Conservation (phyloP, 2,113 vertebrate genomes). For the Ophthalmotilapia sp. region DNA sequence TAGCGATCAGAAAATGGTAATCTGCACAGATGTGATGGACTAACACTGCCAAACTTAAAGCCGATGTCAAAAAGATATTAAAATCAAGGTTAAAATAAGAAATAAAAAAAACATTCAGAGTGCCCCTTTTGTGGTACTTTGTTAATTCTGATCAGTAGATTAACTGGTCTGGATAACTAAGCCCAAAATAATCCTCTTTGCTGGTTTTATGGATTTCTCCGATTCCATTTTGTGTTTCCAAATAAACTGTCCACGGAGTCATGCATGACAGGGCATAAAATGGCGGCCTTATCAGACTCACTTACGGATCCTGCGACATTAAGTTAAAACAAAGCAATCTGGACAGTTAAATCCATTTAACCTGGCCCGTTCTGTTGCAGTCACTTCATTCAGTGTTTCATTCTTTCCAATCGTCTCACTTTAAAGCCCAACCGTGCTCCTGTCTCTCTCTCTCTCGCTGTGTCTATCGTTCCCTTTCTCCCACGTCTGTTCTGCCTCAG, state of each 20-base stretch:
- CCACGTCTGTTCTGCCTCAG: constrained; percentile 32
- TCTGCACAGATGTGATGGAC: neutral
- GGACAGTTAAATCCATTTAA: constrained; percentile 67
- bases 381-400: constrained; percentile 54
- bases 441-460: constrained; percentile 13
- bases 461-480: constrained; percentile 1
- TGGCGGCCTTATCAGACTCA: constrained; percentile 18
- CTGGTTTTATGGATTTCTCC: neutral
- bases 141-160: constrained; percentile 16
- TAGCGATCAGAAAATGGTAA: neutral
- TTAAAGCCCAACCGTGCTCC: constrained; percentile 29
- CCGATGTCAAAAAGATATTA: neutral
- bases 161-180: constrained; percentile 8
- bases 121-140: neutral
- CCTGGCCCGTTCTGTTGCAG: constrained; percentile 42
- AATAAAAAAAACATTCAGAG: neutral
- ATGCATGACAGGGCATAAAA: constrained; percentile 8
- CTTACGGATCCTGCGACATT: constrained; percentile 47
- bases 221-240: neutral
- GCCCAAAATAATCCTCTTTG: constrained; percentile 20
- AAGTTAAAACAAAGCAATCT: constrained; percentile 63
- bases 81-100: neutral
- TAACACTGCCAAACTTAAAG: neutral
- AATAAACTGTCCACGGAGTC: neutral
- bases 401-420: constrained; percentile 50